phyloP scores from a whole-genome alignment of 2,113 vertebrate genomes.

The Mesocricetus auratus region DNA sequence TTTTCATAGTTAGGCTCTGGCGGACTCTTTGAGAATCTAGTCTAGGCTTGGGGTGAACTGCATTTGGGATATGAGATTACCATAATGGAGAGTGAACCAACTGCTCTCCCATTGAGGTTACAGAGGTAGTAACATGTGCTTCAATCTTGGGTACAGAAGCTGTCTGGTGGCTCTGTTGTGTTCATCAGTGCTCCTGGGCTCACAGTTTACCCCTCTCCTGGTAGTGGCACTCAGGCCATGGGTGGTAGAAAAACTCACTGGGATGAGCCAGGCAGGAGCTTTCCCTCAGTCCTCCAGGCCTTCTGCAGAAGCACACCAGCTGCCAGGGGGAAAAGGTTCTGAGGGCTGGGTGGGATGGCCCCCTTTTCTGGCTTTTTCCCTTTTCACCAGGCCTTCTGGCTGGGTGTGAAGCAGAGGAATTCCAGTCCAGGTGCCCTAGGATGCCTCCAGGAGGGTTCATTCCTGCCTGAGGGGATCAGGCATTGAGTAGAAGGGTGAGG shows the following conservation, averaged over 20 bases:
- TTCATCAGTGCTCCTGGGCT: not conserved
- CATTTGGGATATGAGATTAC: not conserved
- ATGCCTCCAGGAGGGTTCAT: not conserved
- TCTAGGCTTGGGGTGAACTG: not conserved
- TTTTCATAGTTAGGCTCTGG: not conserved
- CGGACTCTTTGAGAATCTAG: no score
- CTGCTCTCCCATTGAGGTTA: not conserved
- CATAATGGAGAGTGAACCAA: not conserved
- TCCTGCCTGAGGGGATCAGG: not conserved
- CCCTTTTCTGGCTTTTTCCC: not conserved
- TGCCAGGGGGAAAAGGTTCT: not conserved
- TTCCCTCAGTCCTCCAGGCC: not conserved
- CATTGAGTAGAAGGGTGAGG: conserved; percentile 16
- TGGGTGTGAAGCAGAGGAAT: not conserved
- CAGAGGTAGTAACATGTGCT: not conserved
- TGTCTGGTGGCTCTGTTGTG: not conserved
- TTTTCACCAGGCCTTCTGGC: not conserved
- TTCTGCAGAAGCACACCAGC: not conserved
- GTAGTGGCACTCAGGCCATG: not conserved
- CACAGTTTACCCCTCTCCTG: not conserved
- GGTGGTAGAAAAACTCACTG: not conserved
- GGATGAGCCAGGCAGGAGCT: not conserved
- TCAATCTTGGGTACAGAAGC: not conserved
- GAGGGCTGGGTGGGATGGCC: not conserved
- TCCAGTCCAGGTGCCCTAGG: not conserved